phyloP scores from a whole-genome alignment of 2,797 vertebrate genomes.

The Mus spretus region DNA sequence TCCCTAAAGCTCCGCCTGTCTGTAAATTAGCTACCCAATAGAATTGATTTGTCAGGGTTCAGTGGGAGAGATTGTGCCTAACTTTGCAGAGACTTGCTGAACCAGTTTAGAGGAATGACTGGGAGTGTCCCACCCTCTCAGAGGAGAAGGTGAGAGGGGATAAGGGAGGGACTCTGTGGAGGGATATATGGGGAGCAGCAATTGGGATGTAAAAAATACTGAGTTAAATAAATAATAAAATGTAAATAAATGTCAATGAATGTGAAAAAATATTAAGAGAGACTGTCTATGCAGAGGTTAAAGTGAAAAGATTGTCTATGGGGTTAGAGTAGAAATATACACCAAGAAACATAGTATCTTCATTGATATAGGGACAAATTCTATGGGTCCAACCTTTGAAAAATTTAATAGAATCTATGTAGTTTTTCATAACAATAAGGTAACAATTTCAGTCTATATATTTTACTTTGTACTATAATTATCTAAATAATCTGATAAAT shows the following conservation, averaged over 20 bases:
- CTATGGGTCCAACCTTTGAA: neutral
- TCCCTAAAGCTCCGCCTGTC: neutral
- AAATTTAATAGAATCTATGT: neutral
- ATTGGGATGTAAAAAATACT: neutral
- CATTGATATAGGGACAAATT: neutral
- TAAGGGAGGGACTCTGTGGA: neutral
- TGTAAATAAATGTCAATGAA: too few species aligned
- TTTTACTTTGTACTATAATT: slow-evolving; percentile 27
- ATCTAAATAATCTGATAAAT: neutral
- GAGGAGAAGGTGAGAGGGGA: neutral
- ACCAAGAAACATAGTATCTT: neutral
- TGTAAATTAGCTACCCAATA: neutral
- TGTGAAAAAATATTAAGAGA: neutral
- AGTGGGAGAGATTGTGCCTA: neutral
- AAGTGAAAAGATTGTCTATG: neutral
- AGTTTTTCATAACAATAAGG: neutral
- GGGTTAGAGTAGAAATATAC: neutral
- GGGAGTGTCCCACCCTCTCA: neutral
- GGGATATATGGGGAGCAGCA: neutral
- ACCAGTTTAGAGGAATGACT: neutral
- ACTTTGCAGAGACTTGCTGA: neutral
- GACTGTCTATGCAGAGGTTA: neutral
- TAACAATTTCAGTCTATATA: neutral
- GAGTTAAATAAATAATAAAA: too few species aligned
- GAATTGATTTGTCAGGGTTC: neutral